A percentile compares a stretch with the other conserved stretches of the same genome.
These are phyloP conservation scores for Centroberyx gerrardi DNA, from an alignment of 2,797 vertebrate species.

Conservation along the genomic window DNA sequence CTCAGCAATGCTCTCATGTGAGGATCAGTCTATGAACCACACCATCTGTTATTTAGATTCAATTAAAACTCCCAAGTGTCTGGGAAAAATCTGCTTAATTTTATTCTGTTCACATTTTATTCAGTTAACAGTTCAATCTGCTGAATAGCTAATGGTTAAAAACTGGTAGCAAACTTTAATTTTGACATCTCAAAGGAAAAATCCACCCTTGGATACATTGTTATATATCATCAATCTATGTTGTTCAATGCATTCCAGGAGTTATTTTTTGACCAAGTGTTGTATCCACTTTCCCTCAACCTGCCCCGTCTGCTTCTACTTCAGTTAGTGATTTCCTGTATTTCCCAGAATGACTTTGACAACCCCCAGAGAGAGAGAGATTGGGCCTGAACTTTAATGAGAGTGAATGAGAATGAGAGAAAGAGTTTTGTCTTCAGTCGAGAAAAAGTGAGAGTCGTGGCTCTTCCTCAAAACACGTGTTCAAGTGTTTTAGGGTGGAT, in stretches of 20 bases:
- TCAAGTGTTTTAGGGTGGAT: no score
- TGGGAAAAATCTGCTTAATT: constrained; percentile 51
- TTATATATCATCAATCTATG: neutral
- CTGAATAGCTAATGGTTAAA: constrained; percentile 46
- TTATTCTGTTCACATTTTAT: constrained; percentile 71
- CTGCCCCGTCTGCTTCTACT: neutral
- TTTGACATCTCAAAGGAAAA: constrained; percentile 45
- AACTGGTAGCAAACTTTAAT: constrained; percentile 30
- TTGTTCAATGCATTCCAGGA: no score
- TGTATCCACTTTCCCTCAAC: constrained; percentile 2
- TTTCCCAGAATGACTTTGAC: constrained; percentile 36
- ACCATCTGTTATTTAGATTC: constrained; percentile 79
- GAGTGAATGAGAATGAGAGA: no score
- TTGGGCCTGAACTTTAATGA: neutral
- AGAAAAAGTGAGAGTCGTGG: constrained; percentile 11
- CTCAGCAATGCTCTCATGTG: constrained; percentile 58
- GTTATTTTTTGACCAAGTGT: no score
- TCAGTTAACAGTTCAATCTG: constrained; percentile 60
- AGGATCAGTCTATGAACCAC: constrained; percentile 56
- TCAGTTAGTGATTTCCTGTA: neutral
- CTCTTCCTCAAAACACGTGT: constrained; percentile 9
- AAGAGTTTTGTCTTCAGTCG: constrained; percentile 7
- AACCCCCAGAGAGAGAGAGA: constrained; percentile 5
- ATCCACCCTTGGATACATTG: neutral
- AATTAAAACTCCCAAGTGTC: constrained; percentile 58